These are phyloP conservation scores for Seira musarum DNA, from an alignment of 2,888 invertebrate species.

Conservation along the genomic window DNA sequence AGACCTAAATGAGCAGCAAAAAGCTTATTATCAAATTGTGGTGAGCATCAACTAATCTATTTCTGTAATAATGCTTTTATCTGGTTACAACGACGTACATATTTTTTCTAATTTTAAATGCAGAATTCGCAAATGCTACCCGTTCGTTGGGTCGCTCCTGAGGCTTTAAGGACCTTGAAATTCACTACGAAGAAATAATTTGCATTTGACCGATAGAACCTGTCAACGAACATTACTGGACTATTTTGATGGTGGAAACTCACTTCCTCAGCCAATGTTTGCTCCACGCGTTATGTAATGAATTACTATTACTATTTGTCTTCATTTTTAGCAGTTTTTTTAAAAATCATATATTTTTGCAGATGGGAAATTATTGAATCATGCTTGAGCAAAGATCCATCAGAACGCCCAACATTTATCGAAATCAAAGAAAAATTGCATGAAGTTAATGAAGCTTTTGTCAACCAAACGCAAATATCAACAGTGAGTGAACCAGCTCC, in stretches of 20 bases:
- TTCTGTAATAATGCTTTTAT: not conserved
- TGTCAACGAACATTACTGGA: not conserved
- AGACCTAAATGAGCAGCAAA: constrained; percentile 20
- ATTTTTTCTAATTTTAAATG: not conserved
- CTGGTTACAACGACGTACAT: too few relatives aligned
- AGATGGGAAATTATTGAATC: constrained; percentile 43
- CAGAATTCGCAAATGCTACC: constrained; percentile 29
- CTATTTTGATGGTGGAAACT: constrained; percentile 16
- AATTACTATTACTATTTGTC: not conserved
- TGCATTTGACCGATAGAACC: not conserved
- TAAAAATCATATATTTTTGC: not conserved
- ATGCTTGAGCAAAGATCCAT: constrained; percentile 35
- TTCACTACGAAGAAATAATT: constrained; percentile 42
- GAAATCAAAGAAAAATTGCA: constrained; percentile 21
- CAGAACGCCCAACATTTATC: constrained; percentile 45
- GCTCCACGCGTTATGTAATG: constrained; percentile 38
- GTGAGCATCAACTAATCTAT: not conserved
- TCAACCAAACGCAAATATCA: too few relatives aligned
- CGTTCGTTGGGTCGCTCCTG: constrained; percentile 49
- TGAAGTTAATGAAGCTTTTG: constrained; percentile 25
- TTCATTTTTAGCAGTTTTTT: not conserved
- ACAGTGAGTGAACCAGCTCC: too few relatives aligned
- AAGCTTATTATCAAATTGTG: constrained; percentile 42
- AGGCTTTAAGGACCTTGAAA: constrained; percentile 26
- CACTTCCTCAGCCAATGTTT: constrained; percentile 24